Conservation (phyloP, 1,140 invertebrate species). For the Saccostrea cuccullata region DNA sequence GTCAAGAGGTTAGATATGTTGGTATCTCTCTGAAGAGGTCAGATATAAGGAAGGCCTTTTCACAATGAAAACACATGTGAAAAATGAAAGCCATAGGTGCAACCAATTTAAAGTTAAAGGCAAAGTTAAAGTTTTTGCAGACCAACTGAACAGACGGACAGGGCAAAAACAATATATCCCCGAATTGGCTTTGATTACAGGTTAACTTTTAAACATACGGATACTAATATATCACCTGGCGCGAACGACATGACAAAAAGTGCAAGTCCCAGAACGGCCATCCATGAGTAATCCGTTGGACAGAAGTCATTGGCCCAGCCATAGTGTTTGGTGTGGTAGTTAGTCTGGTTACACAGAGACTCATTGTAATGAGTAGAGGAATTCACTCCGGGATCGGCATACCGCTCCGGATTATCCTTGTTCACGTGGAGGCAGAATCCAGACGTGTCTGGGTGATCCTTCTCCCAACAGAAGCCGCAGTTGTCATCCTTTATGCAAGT, state of each 20-base stretch:
- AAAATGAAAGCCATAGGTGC: too few species aligned
- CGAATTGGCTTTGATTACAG: too few species aligned
- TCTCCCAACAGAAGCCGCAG: slow-evolving; percentile 80
- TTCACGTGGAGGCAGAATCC: slow-evolving; percentile 67
- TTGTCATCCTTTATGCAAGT: slow-evolving; percentile 73
- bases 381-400: slow-evolving; percentile 52
- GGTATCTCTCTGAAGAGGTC: too few species aligned
- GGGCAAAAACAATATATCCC: too few species aligned
- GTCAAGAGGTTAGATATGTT: too few species aligned
- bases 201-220: too few species aligned
- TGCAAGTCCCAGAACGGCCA: slow-evolving; percentile 80
- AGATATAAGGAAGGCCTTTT: too few species aligned
- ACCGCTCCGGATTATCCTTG: slow-evolving; percentile 62
- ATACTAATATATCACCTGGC: slow-evolving; percentile 74
- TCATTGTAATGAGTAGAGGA: slow-evolving; percentile 43
- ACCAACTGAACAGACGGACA: too few species aligned
- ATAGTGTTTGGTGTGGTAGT: slow-evolving; percentile 48
- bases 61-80: too few species aligned
- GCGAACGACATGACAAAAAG: slow-evolving; percentile 81
- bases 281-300: slow-evolving; percentile 80
- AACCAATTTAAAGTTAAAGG: too few species aligned
- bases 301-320: slow-evolving; percentile 80
- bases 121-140: too few species aligned
- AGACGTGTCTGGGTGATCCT: slow-evolving; percentile 30
- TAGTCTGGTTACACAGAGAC: slow-evolving; percentile 55